Conservation (phyloP, 1,140 invertebrate species). For the Hyles vespertilio region DNA sequence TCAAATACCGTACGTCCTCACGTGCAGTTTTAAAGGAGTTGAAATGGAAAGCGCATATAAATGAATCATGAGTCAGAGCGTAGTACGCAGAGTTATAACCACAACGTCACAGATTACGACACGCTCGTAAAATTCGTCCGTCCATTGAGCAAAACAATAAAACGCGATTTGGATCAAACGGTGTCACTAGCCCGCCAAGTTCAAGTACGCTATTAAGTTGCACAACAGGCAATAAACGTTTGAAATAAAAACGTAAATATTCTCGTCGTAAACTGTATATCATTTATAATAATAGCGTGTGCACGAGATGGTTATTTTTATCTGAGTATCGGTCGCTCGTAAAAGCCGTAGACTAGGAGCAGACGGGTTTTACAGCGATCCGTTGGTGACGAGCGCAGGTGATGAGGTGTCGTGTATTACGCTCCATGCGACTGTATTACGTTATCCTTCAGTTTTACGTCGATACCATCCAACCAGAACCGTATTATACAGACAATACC, state of each 20-base stretch:
- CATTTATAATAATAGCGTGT: conserved; percentile 66
- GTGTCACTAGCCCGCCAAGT: conserved; percentile 70
- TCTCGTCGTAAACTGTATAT: conserved; percentile 56
- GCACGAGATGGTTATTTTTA: conserved; percentile 62
- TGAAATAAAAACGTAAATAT: conserved; percentile 66
- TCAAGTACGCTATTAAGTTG: conserved; percentile 70
- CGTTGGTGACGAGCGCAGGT: conserved; percentile 49
- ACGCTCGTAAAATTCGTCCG: conserved; percentile 65
- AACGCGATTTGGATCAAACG: conserved; percentile 69
- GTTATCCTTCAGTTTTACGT: conserved; percentile 5
- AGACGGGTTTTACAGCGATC: conserved; percentile 61
- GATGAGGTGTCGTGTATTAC: conserved; percentile 31
- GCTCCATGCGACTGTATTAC: background rate
- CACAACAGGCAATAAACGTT: conserved; percentile 64
- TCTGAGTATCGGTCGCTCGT: conserved; percentile 57
- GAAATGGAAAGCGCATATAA: conserved; percentile 56
- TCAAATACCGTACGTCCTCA: conserved; percentile 10
- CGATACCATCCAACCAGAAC: background rate
- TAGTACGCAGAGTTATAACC: conserved; percentile 48
- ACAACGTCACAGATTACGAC: conserved; percentile 59
- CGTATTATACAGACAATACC: too few species aligned
- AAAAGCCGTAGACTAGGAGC: conserved; percentile 65
- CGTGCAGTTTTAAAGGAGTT: conserved; percentile 25
- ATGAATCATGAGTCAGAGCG: conserved; percentile 41
- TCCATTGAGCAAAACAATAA: conserved; percentile 71